Evolutionary conservation across 1,140 invertebrate genomes (phyloP).

Genomic region (Papilio dardanus): DNA sequence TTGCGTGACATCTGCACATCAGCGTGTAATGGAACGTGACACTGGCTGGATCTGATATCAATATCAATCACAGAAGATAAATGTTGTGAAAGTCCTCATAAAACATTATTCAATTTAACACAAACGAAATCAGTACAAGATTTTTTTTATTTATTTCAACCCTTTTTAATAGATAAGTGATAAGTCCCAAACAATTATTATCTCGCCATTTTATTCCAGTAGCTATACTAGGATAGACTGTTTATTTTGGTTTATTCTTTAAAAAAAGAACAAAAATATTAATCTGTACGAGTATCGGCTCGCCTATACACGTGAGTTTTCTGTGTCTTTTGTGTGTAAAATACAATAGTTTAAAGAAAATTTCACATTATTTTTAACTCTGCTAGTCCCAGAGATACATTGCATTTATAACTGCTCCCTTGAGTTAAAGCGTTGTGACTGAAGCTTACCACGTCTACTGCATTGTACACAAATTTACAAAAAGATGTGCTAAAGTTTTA

Average conservation of each 20-base stretch:
- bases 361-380: neutral
- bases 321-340: neutral
- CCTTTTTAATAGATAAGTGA: neutral
- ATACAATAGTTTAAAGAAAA: neutral
- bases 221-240: too few relatives aligned
- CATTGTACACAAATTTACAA: neutral
- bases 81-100: neutral
- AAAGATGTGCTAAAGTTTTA: neutral
- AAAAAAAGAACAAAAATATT: too few relatives aligned
- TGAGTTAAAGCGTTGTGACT: neutral
- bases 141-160: neutral
- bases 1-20: conserved; percentile 1
- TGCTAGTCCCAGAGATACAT: neutral
- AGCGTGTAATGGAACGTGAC: conserved; percentile 21
- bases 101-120: conserved; percentile 5
- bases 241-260: too few relatives aligned
- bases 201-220: too few relatives aligned
- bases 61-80: conserved; percentile 17
- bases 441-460: neutral
- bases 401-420: neutral
- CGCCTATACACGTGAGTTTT: neutral
- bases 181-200: neutral
- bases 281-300: too few relatives aligned
- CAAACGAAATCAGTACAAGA: neutral
- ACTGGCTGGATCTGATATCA: neutral